Base-by-base conservation (phyloP, 2,113 vertebrate genomes). In the Solea solea region DNA sequence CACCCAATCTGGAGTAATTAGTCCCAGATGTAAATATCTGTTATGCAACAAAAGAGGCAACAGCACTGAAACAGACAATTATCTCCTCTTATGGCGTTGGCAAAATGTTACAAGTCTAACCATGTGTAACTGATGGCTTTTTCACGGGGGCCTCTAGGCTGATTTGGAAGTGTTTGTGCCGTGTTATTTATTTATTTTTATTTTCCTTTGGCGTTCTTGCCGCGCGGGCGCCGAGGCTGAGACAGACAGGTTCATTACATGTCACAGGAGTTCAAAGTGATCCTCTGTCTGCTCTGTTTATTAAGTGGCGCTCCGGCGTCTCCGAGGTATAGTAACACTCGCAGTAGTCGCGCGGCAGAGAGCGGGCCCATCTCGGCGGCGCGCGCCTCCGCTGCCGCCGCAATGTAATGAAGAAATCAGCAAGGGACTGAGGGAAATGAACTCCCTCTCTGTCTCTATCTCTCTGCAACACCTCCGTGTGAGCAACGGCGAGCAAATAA, bases 361-460 rank as follows among this genome's bases (percentile, higher is more conserved):
- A 81, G 81, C 81, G 14, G 66, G 63, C 80, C 81, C 76, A 51
- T 68, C 79, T 68, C 70, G 28, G 66, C 1, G 1, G 58, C 6
- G 72, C 6, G 72, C 65, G 78, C 27, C 77, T 51, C 78, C 28
- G 69, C 82, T n/a, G n/a, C 21, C 21, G 21, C 21, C 27, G 73
- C 87, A 49, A 70, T 57, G 78, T 91, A 91, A 92, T 92, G 88
- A 90, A 92, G 83, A 74, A 90, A 91, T 90, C 90, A 84, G 82
- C 88, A 86, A 89, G 87, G 91, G 90, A 91, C 79, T 62, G 75
- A 57, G 80, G 82, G 80, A 88, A 86, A 90, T 88, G 82, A 90
- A 90, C 88, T 90, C 87, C 69, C 84, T 63, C 80, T 89, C 87
- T 34, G 3, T 34, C 34, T 6, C 21, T 21, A 21, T 21, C 21